phyloP scores from a whole-genome alignment of 2,113 vertebrate species.

The Mus spicilegus region DNA sequence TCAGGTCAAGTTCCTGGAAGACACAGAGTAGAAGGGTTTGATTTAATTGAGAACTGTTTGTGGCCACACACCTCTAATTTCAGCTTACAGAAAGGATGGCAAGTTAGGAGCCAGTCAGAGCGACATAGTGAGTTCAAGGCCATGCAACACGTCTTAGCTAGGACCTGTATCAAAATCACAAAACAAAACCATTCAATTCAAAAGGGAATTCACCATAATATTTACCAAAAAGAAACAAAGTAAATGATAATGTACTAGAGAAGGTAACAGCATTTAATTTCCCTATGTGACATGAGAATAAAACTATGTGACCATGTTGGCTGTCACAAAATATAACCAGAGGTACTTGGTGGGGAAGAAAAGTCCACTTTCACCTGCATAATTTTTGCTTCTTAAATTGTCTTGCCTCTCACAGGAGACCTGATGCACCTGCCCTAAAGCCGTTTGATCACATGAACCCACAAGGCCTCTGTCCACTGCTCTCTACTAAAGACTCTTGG shows the following conservation, averaged over 20 bases:
- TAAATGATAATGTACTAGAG: slow-evolving; percentile 3
- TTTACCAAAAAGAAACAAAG: slow-evolving; percentile 31
- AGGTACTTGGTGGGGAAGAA: background rate
- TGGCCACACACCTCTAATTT: background rate
- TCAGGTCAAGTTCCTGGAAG: background rate
- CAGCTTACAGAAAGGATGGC: too few species aligned
- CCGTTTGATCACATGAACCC: background rate
- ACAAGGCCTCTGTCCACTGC: slow-evolving; percentile 35
- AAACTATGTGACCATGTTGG: background rate
- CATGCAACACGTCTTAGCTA: background rate
- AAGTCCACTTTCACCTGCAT: background rate
- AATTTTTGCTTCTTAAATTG: background rate
- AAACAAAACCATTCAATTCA: background rate
- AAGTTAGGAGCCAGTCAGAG: too few species aligned
- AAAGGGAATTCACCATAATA: background rate
- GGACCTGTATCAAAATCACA: background rate
- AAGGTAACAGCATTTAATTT: background rate
- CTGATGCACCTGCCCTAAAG: rapidly evolving
- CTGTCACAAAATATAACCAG: slow-evolving; percentile 14
- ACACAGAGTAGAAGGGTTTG: slow-evolving; percentile 1
- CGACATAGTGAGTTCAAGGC: background rate
- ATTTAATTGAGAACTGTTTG: slow-evolving; percentile 7
- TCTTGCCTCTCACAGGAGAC: background rate
- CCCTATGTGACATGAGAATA: background rate
- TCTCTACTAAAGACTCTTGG: background rate